Percentiles rank a stretch among this genome's conserved stretches.
Conservation (phyloP, 2,888 invertebrate genomes). For the Gisinianus flammeolus region DNA sequence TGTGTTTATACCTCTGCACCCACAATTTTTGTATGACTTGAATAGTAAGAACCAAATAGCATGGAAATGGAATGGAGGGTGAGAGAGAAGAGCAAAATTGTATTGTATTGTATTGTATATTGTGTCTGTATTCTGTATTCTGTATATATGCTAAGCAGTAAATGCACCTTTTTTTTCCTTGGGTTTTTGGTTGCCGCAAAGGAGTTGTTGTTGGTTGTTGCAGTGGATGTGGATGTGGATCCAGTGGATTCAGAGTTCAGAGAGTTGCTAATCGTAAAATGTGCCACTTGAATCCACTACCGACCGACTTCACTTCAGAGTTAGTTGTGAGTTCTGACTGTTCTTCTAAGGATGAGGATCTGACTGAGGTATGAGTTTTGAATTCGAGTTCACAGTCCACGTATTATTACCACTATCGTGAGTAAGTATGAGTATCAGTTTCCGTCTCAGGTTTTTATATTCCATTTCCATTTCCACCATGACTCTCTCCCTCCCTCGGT, state of each 20-base stretch:
- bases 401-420: neutral
- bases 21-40: neutral
- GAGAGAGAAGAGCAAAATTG: neutral
- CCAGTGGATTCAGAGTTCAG: neutral
- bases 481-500: too few species aligned
- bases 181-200: conserved; percentile 36
- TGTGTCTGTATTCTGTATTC: too few species aligned
- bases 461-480: neutral
- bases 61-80: neutral
- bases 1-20: neutral
- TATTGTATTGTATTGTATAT: too few species aligned
- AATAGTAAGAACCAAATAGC: neutral
- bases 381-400: neutral
- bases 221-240: neutral
- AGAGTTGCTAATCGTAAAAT: conserved; percentile 32
- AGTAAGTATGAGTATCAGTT: neutral
- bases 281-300: conserved; percentile 6
- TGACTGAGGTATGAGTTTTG: neutral
- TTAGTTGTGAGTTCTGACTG: neutral
- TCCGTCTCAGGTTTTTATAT: neutral
- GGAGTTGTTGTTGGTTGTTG: conserved; percentile 24
- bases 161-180: conserved; percentile 39
- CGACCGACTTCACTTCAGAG: neutral
- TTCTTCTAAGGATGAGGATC: neutral
- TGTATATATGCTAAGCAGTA: conserved; percentile 35